Percentiles rank a stretch among this genome's conserved stretches.
These are phyloP conservation scores for Lytechinus variegatus DNA, from an alignment of 35 echinoderm and acorn worm species.

Conservation along the genomic window DNA sequence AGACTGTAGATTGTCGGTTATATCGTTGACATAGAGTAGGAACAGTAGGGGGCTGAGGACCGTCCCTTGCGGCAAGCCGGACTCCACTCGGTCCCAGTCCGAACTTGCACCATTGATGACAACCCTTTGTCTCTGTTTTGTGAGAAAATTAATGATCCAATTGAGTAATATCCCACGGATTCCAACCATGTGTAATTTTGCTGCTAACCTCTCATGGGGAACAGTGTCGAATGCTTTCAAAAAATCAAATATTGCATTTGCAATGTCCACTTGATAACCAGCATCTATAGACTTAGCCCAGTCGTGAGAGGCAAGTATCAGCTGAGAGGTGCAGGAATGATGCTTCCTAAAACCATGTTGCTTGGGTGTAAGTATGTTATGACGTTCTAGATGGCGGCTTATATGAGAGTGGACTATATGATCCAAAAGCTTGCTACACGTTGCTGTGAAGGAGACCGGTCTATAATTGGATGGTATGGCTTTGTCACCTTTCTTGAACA, in stretches of 20 bases:
- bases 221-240: neutral
- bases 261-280: constrained; percentile 46
- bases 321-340: constrained; percentile 65
- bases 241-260: neutral
- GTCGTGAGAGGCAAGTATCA: constrained; percentile 52
- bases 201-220: neutral
- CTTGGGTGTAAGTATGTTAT: constrained; percentile 57
- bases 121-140: neutral
- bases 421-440: constrained; percentile 54
- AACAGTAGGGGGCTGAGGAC: neutral
- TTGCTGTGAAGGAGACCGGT: constrained; percentile 61
- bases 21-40: neutral
- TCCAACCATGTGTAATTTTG: neutral
- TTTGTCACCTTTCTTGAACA: constrained; percentile 71
- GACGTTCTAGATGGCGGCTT: constrained; percentile 52
- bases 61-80: neutral
- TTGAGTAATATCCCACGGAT: neutral
- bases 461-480: constrained; percentile 55
- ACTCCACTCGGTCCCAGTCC: neutral
- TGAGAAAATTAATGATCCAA: neutral
- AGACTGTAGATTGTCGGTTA: neutral
- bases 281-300: neutral
- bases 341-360: constrained; percentile 66
- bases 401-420: constrained; percentile 33
- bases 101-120: neutral